Percentiles rank a stretch among this genome's conserved stretches.
These are phyloP conservation scores for Toxotes jaculatrix DNA, from an alignment of 2,113 vertebrate genomes.

Conservation along the genomic window DNA sequence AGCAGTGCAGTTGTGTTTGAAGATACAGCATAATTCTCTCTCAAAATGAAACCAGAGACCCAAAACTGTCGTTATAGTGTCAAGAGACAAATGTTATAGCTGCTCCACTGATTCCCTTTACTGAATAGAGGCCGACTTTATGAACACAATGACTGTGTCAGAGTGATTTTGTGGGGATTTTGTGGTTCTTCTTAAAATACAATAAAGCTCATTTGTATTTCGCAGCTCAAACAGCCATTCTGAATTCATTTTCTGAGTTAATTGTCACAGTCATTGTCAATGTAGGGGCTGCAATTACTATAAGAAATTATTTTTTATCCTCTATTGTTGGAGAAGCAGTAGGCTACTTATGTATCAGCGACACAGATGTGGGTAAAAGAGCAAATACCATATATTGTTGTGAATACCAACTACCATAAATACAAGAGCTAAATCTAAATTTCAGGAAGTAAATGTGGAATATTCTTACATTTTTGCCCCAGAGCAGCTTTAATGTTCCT, in stretches of 20 bases:
- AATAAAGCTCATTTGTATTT: conserved; percentile 64
- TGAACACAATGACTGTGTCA: conserved; percentile 69
- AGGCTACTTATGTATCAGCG: conserved; percentile 5
- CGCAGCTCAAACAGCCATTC: conserved; percentile 43
- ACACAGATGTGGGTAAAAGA: conserved; percentile 2
- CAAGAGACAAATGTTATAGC: conserved; percentile 64
- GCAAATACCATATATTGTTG: neutral
- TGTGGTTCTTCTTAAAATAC: conserved; percentile 51
- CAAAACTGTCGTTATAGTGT: conserved; percentile 62
- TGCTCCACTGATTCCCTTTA: conserved; percentile 59
- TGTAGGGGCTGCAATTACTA: conserved; percentile 51
- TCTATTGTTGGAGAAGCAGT: conserved; percentile 5
- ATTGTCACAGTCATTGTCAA: conserved; percentile 57
- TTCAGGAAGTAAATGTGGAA: conserved; percentile 10
- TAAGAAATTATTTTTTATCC: conserved; percentile 20
- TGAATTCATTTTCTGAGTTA: conserved; percentile 58
- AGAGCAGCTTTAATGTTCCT: conserved; percentile 18
- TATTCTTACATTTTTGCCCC: neutral
- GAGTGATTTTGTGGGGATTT: conserved; percentile 72
- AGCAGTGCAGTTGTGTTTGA: conserved; percentile 42
- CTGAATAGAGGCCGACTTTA: conserved; percentile 68
- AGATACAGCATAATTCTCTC: conserved; percentile 54
- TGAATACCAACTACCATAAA: neutral
- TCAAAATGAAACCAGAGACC: conserved; percentile 66
- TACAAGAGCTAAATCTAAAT: conserved; percentile 18